Base-by-base conservation (phyloP, 2,797 vertebrate species). In the Nannoperca obscura region DNA sequence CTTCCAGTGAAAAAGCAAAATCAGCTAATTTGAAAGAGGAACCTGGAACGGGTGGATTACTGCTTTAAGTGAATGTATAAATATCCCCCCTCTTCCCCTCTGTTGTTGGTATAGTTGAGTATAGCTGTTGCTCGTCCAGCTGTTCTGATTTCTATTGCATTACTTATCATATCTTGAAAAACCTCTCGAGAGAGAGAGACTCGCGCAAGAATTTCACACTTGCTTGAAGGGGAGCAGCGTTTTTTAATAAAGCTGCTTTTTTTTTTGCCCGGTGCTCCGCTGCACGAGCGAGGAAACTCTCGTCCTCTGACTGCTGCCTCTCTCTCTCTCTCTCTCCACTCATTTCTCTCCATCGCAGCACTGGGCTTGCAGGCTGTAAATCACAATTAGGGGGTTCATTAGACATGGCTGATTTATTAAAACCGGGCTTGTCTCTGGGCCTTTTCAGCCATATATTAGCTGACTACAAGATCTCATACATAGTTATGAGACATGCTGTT, bases 321-420 rank as follows among this genome's bases (percentile, higher is more conserved):
- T 9, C 54, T 40, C 34, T n/a, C 65, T 40, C 70, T 52, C 76
- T 22, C 61, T 57, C 36, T 30, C 30, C 13, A 67, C 54, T 58
- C 66, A 20, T 76, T 54, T 76, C 72, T 72, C 66, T 81, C 53
- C 55, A 55, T 84, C 24, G 7, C 66, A 80, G 55, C 83, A 34
- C 80, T 68, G n/a, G 52, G 54, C 69, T 82, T 36, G 55, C 76
- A 50, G 81, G 77, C 82, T 89, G 88, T 91, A 92, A 91, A 93
- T 92, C 88, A 87, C 83, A 87, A 89, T 93, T 90, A 92, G 74
- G 69, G 60, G 77, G 40, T 90, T 89, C 85, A 88, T 91, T 91
- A 90, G 84, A 87, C 88, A 88, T 82, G 83, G 86, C 71, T 92
- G 92, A 92, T 91, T 91, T 91, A 91, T 89, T 72, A 84, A 68